Percentiles rank a stretch among this genome's conserved stretches.
These are phyloP conservation scores for Ornithoptera alexandrae DNA, from an alignment of 2,888 invertebrate genomes.

Conservation along the genomic window DNA sequence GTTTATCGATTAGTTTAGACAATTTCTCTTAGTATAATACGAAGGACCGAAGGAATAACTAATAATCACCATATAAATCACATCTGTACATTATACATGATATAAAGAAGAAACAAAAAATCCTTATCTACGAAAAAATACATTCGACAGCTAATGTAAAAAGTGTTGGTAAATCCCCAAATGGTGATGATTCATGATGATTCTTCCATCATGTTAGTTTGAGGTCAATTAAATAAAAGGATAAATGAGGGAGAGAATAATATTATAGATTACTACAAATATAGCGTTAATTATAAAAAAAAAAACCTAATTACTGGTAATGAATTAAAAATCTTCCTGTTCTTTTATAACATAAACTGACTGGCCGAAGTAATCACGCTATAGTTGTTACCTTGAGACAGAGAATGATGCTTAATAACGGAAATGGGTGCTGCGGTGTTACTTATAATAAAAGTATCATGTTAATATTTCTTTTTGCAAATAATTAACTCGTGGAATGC, in stretches of 20 bases:
- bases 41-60: no score
- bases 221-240: neutral
- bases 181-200: neutral
- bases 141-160: no score
- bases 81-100: no score
- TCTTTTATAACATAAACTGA: neutral
- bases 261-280: neutral
- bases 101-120: no score
- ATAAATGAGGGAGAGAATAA: neutral
- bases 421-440: neutral
- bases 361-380: neutral
- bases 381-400: neutral
- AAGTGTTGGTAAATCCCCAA: no score
- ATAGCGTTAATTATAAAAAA: neutral
- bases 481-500: neutral
- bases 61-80: no score
- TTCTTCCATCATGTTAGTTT: no score
- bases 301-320: neutral
- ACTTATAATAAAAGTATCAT: neutral
- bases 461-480: no score
- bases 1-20: no score
- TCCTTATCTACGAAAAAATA: no score
- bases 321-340: neutral
- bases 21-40: no score
- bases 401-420: neutral